Base-by-base conservation (phyloP, 2,797 vertebrate species). In the Megalops cyprinoides region DNA sequence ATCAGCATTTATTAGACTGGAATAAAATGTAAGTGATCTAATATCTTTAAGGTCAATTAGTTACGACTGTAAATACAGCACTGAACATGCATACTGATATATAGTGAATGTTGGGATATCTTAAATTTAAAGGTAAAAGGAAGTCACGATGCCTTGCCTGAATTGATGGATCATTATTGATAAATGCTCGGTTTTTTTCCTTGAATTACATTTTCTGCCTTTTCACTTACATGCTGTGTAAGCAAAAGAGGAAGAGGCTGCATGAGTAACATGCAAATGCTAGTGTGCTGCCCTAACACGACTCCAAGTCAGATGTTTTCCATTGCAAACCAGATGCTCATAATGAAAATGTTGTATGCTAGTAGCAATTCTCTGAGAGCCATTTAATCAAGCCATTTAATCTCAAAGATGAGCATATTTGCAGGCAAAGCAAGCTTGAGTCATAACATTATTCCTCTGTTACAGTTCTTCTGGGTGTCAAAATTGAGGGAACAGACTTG, bases 61-160 rank as follows among this genome's bases (percentile, higher is more conserved):
- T 9, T 34, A 62, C 25, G 34, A 28, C 31, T 62, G 12, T 18
- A 34, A 34, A 65, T 65, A 34, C 65, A 25, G n/a, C 31, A 8
- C 60, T 28, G 23, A 60, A 28, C 25, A 3, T 28, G n/a, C 25
- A 9, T 7, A 60, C 60, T 3, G 62, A 65, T 69, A 12, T 28
- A 39, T 76, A 23, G 76, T 58, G 46, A 56, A 14, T 51, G 56
- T 78, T 53, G 3, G 25, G 62, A 60, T 44, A 88, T 92, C 88
- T 89, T 92, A 90, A 76, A 91, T 62, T 86, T 77, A 82, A 75
- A 79, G 1, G 1, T 62, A 51, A 81, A 62, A 65, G 62, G 28
- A 37, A 4, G 14, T 56, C 31, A 58, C 10, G 2, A 25, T 46
- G n/a, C 31, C 28, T 34, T 55, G 6, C 34, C n/a, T 76, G n/a